Base-by-base conservation (phyloP, 1,140 invertebrate genomes). In the Zaprionus gabonicus region DNA sequence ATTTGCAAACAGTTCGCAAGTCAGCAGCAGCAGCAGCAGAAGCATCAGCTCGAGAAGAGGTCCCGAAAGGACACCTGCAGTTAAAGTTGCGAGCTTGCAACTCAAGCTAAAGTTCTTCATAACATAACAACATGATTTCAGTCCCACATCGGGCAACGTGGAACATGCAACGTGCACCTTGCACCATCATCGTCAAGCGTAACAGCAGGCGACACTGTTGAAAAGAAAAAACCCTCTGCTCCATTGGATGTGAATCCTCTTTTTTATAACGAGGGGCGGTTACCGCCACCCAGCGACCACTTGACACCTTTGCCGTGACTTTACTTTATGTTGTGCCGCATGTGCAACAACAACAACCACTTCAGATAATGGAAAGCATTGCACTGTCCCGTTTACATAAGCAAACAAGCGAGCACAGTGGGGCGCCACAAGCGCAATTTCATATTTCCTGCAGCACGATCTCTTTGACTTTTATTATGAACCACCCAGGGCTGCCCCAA, bases 1-100 rank as follows among this genome's bases (percentile, higher is more conserved):
- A 87, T 87, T 87, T 88, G 84, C 74, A 81, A 88, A 70, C 66
- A 83, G 87, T 86, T 88, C 76, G 84, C 83, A 83, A 81, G 80
- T 87, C 83, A 87, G 74, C 77, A 74, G 72, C 71, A 63, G 76
- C 71, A 63, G 44, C 58, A 31, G 28, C 71, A 63, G 44, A 53
- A 31, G 28, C 59, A 70, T 10, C 23, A 59, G 44, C 65, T 31
- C 31, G n/a, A 38, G 56, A 34, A 62, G 27, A 55, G 34, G 53
- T 49, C 10, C 63, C 28, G 15, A 31, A 69, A 34, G 38, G 44
- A 68, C 49, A 55, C 53, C 69, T 65, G 63, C 27, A 70, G 41
- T 55, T 38, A 51, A 49, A 58, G 25, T 71, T 72, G 49, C 9
- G 27, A 51, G 38, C 51, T 56, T 17, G 49, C 57, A 77, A 67